Evolutionary conservation across 2,888 invertebrate species (phyloP), one percentile per base, ranked within the genome.

Genomic region (Choristoneura rosaceana): DNA sequence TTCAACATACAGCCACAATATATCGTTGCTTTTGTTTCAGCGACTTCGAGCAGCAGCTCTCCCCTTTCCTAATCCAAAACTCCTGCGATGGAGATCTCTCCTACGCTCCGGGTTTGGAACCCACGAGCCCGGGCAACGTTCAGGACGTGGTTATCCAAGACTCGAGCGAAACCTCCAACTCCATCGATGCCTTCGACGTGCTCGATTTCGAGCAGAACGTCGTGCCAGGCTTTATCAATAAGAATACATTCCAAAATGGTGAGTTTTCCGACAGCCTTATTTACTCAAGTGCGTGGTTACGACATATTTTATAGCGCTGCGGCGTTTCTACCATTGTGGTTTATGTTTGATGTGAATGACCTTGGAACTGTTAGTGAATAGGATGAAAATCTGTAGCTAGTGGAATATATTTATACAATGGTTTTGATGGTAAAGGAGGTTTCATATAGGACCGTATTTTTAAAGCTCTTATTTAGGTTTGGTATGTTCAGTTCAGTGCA

Each of bases 1-100:
- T 38, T 38, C 5, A 38, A 38, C 38, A 38, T 38, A 7, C 38
- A 38, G 38, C 38, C 38, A 4, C 38, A 38, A 25, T 38, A 38
- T 38, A 38, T 5, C 38, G 4, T 38, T 38, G 7, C n/a, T 55
- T 63, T 15, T 7, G 69, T 86, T 85, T 4, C 83, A 93, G 93
- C 71, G 93, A 94, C 81, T 93, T 94, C 84, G 95, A 95, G 77
- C 95, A 95, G 76, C 94, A 95, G 77, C 84, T 95, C 43, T 95
- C 95, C 4, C 95, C 95, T 9, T 90, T 93, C 84, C 88, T 94
- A 65, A 94, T 94, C 69, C 94, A 93, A 74, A 93, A 93, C 81
- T 87, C 92, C 0, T 90, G 90, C 77, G 90, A 92, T 75, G 93
- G 92, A 50, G 91, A 91, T 47, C 78, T 81, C 0, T 76, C 76